phyloP scores from a whole-genome alignment of 2,113 vertebrate genomes.

The Ia io region DNA sequence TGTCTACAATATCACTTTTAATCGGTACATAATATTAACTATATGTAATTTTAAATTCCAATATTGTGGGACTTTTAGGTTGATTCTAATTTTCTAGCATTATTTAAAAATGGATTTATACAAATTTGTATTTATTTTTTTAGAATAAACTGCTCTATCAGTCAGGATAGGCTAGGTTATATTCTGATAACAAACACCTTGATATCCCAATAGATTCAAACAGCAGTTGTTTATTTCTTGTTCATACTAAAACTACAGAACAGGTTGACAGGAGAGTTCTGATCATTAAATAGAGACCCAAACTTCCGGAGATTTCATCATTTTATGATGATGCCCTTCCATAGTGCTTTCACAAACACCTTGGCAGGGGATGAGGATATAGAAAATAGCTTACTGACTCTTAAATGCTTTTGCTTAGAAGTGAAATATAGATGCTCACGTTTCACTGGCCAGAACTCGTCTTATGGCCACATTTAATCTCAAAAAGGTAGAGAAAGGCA shows the following conservation, averaged over 20 bases:
- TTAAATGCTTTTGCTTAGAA: background rate
- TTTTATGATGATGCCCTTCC: background rate
- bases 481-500: background rate
- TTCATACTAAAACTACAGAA: background rate
- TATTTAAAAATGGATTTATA: background rate
- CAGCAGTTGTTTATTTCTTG: background rate
- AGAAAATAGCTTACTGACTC: background rate
- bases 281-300: background rate
- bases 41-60: background rate
- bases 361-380: background rate
- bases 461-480: background rate
- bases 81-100: background rate
- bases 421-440: background rate
- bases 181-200: background rate
- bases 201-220: background rate
- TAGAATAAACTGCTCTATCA: background rate
- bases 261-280: background rate
- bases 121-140: background rate
- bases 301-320: background rate
- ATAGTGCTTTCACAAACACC: background rate
- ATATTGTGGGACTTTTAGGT: background rate
- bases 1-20: background rate
- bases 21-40: background rate
- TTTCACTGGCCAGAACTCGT: constrained; percentile 5
- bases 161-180: background rate